Conservation (phyloP, 1,140 invertebrate species). For the Centruroides sculpturatus region DNA sequence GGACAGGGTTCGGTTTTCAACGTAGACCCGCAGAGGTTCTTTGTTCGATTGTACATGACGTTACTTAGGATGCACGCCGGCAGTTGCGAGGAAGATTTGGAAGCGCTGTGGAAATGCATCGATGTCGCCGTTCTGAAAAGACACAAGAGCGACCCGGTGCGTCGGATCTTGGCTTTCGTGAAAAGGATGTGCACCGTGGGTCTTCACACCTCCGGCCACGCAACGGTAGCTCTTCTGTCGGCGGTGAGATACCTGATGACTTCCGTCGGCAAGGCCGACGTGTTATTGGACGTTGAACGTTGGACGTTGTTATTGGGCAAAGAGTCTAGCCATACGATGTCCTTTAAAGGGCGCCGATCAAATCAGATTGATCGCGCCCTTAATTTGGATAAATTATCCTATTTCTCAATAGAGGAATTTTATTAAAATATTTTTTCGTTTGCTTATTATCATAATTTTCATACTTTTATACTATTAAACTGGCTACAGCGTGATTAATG, state of each 20-base stretch:
- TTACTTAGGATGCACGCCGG: slow-evolving; percentile 39
- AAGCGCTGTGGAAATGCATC: slow-evolving; percentile 47
- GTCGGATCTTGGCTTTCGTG: slow-evolving; percentile 60
- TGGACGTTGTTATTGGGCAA: too few relatives aligned
- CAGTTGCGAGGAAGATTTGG: slow-evolving; percentile 42
- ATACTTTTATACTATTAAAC: too few relatives aligned
- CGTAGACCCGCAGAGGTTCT: slow-evolving; percentile 73
- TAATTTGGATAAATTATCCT: too few relatives aligned
- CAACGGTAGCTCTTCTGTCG: slow-evolving; percentile 27
- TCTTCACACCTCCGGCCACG: slow-evolving; percentile 53
- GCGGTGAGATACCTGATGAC: slow-evolving; percentile 12
- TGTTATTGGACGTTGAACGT: slow-evolving; percentile 65
- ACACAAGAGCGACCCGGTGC: slow-evolving; percentile 51
- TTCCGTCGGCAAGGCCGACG: slow-evolving; percentile 35
- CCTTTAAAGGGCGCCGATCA: background rate
- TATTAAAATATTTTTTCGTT: too few relatives aligned
- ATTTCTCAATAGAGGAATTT: too few relatives aligned
- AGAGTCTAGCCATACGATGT: too few relatives aligned
- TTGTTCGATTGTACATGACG: slow-evolving; percentile 58
- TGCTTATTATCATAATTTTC: too few relatives aligned
- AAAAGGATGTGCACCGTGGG: slow-evolving; percentile 59
- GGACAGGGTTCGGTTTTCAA: slow-evolving; percentile 74
- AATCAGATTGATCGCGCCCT: too few relatives aligned
- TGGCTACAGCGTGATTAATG: too few relatives aligned
- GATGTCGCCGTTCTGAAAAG: slow-evolving; percentile 51